Conservation (phyloP, 2,888 invertebrate species). For the Pterostichus niger region DNA sequence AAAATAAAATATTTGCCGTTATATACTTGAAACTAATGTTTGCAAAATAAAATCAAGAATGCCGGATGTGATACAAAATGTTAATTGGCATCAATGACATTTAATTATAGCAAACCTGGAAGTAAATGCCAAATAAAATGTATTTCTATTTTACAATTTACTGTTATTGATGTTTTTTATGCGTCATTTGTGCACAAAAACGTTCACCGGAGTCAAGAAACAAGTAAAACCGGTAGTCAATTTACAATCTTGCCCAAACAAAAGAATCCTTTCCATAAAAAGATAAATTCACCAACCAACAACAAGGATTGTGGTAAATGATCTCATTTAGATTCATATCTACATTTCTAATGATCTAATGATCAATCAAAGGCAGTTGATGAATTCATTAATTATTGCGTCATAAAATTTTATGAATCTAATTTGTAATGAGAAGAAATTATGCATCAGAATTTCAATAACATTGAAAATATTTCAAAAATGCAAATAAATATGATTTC, state of each 20-base stretch:
- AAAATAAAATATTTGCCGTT: constrained; percentile 35
- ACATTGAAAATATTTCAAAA: constrained; percentile 33
- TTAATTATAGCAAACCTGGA: constrained; percentile 65
- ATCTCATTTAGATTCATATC: no score
- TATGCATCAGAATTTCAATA: constrained; percentile 19
- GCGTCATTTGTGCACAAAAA: constrained; percentile 51
- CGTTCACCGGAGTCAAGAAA: constrained; percentile 46
- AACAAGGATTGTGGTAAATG: no score
- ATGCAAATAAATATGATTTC: constrained; percentile 44
- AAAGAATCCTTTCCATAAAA: constrained; percentile 29
- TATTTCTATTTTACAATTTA: constrained; percentile 65
- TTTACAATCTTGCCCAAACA: neutral
- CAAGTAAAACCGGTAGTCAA: constrained; percentile 63
- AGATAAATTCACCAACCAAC: neutral
- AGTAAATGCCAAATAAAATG: constrained; percentile 64
- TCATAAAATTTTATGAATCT: neutral
- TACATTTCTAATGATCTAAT: neutral
- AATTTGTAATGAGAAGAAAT: constrained; percentile 1
- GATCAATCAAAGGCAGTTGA: neutral
- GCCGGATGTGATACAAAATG: constrained; percentile 61
- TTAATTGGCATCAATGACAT: constrained; percentile 67
- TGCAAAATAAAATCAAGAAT: constrained; percentile 38
- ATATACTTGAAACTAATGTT: constrained; percentile 53
- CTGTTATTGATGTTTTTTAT: constrained; percentile 65
- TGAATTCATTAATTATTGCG: neutral